Evolutionary conservation across 2,888 invertebrate species (phyloP), one percentile per base, ranked within the genome.

Genomic region (Chymomyza procnemis): DNA sequence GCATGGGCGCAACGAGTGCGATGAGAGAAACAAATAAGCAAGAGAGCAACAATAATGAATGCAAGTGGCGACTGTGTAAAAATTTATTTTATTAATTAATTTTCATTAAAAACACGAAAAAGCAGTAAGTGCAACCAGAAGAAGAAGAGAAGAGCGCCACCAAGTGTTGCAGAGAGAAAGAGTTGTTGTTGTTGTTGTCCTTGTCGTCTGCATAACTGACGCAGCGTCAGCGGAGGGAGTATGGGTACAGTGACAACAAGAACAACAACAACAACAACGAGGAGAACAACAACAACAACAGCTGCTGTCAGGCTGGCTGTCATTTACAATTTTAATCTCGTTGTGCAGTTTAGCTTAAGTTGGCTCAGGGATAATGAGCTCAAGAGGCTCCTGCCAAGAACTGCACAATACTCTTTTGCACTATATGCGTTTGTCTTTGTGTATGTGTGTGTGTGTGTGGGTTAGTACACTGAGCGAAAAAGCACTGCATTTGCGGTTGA

Each of bases 261-360:
- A 54, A 22, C 19, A 47, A 26, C 46, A 47, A 56, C 26, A 63
- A 56, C 26, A 63, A 47, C 61, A 47, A 22, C 48, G 47, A 58
- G 2, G 3, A 59, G n/a, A 16, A 14, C 16, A 19, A 26, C 56
- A 58, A 19, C 19, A 58, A 41, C 64, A 64, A n/a, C 64, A 58
- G 57, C 60, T 66, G 66, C 75, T 69, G 71, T 80, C 87, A 73
- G 74, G 68, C 73, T 50, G 50, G 30, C 74, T 87, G 83, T 80
- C 85, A 83, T 82, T 87, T 83, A 83, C 80, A 83, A 85, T 87
- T 83, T 83, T 87, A 85, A 83, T 87, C 87, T 87, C 76, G 74
- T 73, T 76, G 71, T 87, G 83, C 82, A 83, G 83, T 74, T 80
- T 79, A 87, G 87, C 83, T 85, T 82, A 76, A 87, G 74, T 85